phyloP scores from a whole-genome alignment of 2,888 invertebrate species.

The Tolmerus cingulatus region DNA sequence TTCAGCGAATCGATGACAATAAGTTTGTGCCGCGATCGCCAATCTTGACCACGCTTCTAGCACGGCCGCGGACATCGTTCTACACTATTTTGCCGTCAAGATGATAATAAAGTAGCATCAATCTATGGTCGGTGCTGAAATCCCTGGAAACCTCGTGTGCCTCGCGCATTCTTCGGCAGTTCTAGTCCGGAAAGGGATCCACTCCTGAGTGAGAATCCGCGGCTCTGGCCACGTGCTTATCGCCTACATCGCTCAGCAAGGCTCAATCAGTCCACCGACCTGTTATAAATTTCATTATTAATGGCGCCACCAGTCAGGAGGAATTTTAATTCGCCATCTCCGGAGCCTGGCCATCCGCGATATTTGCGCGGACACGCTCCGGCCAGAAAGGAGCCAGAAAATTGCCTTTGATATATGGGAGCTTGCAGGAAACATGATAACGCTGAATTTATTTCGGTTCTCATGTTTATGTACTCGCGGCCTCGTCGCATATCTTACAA shows the following conservation, averaged over 20 bases:
- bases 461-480: conserved; percentile 27
- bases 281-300: conserved; percentile 45
- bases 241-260: conserved; percentile 19
- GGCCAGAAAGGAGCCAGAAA: not conserved
- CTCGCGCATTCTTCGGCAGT: not conserved
- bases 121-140: conserved; percentile 2
- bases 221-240: conserved; percentile 9
- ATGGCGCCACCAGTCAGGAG: conserved; percentile 40
- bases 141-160: not conserved
- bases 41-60: conserved; percentile 5
- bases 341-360: not conserved
- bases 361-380: not conserved
- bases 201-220: not conserved
- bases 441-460: conserved; percentile 27
- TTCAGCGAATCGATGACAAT: not conserved
- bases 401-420: conserved; percentile 14
- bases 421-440: conserved; percentile 2
- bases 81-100: conserved; percentile 33
- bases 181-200: not conserved
- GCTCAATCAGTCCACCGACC: conserved; percentile 15
- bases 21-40: not conserved
- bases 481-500: conserved; percentile 11
- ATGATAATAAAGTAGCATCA: conserved; percentile 36
- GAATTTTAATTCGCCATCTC: conserved; percentile 29
- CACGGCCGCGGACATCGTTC: not conserved